Conservation (phyloP, 2,888 invertebrate species). For the Lysandra bellargus region DNA sequence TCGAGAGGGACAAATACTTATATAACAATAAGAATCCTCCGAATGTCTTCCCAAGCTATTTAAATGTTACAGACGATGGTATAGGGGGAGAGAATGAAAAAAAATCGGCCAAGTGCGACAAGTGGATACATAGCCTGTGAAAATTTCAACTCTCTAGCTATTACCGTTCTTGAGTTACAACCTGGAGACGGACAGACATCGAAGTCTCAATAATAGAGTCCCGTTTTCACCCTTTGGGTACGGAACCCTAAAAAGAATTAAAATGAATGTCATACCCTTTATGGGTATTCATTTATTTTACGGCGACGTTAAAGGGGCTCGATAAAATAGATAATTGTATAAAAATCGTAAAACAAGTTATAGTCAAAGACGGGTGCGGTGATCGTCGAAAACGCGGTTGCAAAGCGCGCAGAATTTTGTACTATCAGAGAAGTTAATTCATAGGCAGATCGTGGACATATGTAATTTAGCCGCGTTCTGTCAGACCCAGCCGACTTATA, state of each 20-base stretch:
- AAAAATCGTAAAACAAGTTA: not conserved
- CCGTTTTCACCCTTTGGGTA: too few species aligned
- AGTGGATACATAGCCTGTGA: too few species aligned
- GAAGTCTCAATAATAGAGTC: too few species aligned
- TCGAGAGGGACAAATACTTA: not conserved
- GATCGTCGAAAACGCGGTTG: not conserved
- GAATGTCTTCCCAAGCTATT: not conserved
- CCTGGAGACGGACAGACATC: too few species aligned
- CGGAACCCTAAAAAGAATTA: not conserved
- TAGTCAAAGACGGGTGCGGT: not conserved
- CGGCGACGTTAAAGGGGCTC: not conserved
- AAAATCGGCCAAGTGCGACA: not conserved
- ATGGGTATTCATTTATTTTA: conserved; percentile 11
- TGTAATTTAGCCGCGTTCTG: too few species aligned
- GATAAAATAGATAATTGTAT: not conserved
- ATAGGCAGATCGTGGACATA: too few species aligned
- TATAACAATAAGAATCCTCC: not conserved
- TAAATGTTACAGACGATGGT: not conserved
- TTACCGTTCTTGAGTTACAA: too few species aligned
- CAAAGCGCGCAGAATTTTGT: not conserved
- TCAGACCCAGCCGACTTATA: too few species aligned
- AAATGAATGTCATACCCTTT: not conserved
- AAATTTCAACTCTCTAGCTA: too few species aligned
- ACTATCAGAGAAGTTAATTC: not conserved
- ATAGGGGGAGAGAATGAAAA: not conserved